Evolutionary conservation across 2,113 vertebrate species (phyloP).

Genomic region (Neodontobutis hainanensis): DNA sequence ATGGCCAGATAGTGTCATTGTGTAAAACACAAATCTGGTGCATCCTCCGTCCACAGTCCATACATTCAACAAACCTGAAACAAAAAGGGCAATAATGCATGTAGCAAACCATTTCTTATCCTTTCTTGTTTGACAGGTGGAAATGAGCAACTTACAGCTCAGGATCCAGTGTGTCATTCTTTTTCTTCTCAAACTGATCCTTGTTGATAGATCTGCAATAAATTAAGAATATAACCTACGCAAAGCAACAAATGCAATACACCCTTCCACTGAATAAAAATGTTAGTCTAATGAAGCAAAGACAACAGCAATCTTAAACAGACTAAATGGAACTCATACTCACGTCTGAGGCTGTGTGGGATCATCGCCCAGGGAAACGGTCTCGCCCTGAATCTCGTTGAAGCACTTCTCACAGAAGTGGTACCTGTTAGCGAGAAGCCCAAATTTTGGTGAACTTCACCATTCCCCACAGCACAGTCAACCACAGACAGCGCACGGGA

Average conservation of each 20-base stretch:
- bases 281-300: too few species aligned
- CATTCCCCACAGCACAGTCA: slow-evolving; percentile 92
- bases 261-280: not conserved
- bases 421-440: slow-evolving; percentile 99
- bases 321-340: slow-evolving; percentile 70
- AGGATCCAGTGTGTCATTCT: slow-evolving; percentile 97
- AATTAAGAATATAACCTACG: not conserved
- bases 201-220: slow-evolving; percentile 93
- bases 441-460: slow-evolving; percentile 99
- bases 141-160: slow-evolving; percentile 86
- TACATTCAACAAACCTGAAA: slow-evolving; percentile 94
- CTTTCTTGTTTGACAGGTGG: not conserved
- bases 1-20: slow-evolving; percentile 95
- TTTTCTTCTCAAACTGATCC: slow-evolving; percentile 98
- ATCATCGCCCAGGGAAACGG: slow-evolving; percentile 97
- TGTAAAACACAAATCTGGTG: slow-evolving; percentile 99
- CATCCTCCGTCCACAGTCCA: slow-evolving; percentile 97
- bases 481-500: slow-evolving; percentile 87
- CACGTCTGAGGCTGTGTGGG: slow-evolving; percentile 98
- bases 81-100: not conserved
- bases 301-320: too few species aligned
- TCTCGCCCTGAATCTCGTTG: slow-evolving; percentile 99
- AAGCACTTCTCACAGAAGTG: slow-evolving; percentile 99
- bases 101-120: too few species aligned
- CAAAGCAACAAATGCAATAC: not conserved